These are phyloP conservation scores for Pelagia noctiluca DNA, from an alignment of 30 jellyfish, hydroid and myxozoan species.

Conservation along the genomic window DNA sequence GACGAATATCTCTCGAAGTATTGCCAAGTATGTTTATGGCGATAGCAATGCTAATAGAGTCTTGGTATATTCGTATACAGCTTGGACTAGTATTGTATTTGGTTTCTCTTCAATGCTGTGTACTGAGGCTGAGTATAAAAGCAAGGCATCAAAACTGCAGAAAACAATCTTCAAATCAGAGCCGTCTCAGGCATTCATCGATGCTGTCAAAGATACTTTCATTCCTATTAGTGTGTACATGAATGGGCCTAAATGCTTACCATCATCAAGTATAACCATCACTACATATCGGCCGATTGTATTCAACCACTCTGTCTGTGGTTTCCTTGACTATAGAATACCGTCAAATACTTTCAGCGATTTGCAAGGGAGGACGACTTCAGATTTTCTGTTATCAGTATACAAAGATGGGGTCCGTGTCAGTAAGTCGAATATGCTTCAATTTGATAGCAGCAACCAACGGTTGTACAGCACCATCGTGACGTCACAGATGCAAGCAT, in stretches of 20 bases:
- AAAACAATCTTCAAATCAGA: conserved; percentile 9
- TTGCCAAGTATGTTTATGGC: conserved; percentile 61
- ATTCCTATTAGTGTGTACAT: conserved; percentile 35
- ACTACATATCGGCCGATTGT: conserved; percentile 41
- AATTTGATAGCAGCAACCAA: conserved; percentile 66
- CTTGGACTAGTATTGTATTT: conserved; percentile 51
- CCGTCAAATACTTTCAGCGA: conserved; percentile 71
- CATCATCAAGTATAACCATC: conserved; percentile 28
- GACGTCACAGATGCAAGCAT: conserved; percentile 34
- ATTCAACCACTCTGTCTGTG: conserved; percentile 70
- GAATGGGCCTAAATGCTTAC: conserved; percentile 58
- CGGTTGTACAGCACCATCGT: conserved; percentile 70
- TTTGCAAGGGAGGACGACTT: conserved; percentile 46
- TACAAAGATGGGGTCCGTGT: conserved; percentile 17
- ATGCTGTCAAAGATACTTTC: conserved; percentile 28
- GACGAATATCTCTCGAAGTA: conserved; percentile 55
- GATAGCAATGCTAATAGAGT: conserved; percentile 22
- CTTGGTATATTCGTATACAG: conserved; percentile 29
- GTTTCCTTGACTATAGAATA: conserved; percentile 57
- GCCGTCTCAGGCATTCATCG: conserved; percentile 31
- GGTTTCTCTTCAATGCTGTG: conserved; percentile 53
- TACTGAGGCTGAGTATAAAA: conserved; percentile 22
- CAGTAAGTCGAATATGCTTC: conserved; percentile 11
- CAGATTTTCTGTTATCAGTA: conserved; percentile 53
- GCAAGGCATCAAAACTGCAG: conserved; percentile 45